Evolutionary conservation across 1,140 invertebrate genomes (phyloP), one percentile per base, ranked within the genome.

Genomic region (Neotoxoptera formosana): DNA sequence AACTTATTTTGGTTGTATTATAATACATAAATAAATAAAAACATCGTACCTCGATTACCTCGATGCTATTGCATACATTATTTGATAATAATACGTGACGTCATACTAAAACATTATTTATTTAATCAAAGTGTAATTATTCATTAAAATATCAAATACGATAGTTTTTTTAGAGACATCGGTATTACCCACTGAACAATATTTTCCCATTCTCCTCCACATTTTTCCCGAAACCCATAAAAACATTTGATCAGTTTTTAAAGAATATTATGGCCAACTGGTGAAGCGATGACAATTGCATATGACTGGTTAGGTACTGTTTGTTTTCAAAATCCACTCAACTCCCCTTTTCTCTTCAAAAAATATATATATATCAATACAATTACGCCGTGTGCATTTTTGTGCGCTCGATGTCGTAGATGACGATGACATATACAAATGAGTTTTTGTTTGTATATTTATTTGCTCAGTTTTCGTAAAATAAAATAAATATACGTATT

Each of bases 331-430:
- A 76, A 17, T 76, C 14, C n/a, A n/a, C 11, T 76, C n/a, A 30
- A 20, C 30, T 17, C 3, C 60, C 30, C 4, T 76, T 76, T 76
- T 14, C 9, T 60, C 30, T 17, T 76, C 14, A 67, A 67, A 76
- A n/a, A n/a, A 76, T 17, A 14, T 4, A 76, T 17, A 14, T 4
- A 23, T 56, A 56, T 60, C 0, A 30, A 60, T 76, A 76, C 6
- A 76, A 76, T 76, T n/a, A n/a, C 11, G 6, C 14, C 17, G 0
- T 17, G 0, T n/a, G 30, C 0, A 14, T n/a, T 0, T n/a, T n/a
- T 76, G 14, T 76, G 4, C 17, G n/a, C 30, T n/a, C 30, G 17
- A 76, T 76, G 6, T n/a, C 30, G n/a, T n/a, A n/a, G n/a, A 76
- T n/a, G 4, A 30, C 4, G 14, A 76, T 76, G 14, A 76, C 14